Base-by-base conservation (phyloP, 1,140 invertebrate species). In the Drosophila gunungcola region DNA sequence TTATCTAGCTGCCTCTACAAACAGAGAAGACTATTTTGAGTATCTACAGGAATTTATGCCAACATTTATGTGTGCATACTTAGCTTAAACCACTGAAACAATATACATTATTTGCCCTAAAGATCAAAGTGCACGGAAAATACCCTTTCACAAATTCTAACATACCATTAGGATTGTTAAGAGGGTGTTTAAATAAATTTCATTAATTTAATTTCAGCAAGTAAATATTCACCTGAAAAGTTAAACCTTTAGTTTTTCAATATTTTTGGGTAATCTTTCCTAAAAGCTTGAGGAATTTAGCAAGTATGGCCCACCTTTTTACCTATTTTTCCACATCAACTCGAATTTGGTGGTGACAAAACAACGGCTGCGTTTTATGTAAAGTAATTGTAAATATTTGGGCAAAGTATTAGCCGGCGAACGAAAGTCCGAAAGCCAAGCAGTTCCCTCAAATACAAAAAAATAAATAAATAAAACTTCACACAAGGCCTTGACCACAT, bases 381-480 rank as follows among this genome's bases (percentile, higher is more conserved):
- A 70, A 85, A 85, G 81, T 85, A 85, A 80, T 85, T 80, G 81
- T 85, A 78, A 85, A 85, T 74, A 85, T 85, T 85, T 85, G 51
- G 48, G 49, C 51, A 64, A 56, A 51, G 65, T 46, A 79, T 83
- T 76, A 83, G 75, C 12, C 61, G 29, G n/a, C 13, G 5, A 41
- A 52, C 36, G 46, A 42, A 41, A 52, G 43, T 58, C 48, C 53
- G 36, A 54, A 32, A 39, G 72, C 51, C 32, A 63, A 42, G 41
- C 16, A 46, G 48, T 46, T 16, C 49, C 16, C 32, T 12, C 6
- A 36, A 46, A 21, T 21, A 21, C 16, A 21, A 42, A 42, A 25
- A 27, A 12, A 11, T 5, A 12, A 32, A 32, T 2, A 29, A 34
- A 16, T 11, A 51, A 29, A 58, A 81, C 73, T 73, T 78, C 73